Percentiles rank a stretch among this genome's conserved stretches.
Evolutionary conservation across 2,888 invertebrate species (phyloP).

Genomic region (Hololepta plana): DNA sequence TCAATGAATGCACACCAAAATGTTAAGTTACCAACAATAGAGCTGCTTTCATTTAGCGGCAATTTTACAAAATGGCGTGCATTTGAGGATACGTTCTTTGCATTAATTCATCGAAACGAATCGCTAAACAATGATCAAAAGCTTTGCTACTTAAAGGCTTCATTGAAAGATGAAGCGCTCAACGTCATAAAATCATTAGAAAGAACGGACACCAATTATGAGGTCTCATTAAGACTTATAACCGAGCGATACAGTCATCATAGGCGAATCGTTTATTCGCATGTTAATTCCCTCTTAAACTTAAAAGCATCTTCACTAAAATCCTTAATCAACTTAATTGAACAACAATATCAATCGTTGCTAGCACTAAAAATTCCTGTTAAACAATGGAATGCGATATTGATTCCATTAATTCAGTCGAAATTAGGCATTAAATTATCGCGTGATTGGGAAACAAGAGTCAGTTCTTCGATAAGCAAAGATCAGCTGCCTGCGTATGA

Average conservation of each 20-base stretch:
- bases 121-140: no score
- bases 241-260: background rate
- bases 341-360: no score
- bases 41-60: no score
- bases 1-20: no score
- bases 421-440: background rate
- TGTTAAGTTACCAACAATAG: no score
- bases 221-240: background rate
- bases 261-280: background rate
- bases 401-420: background rate
- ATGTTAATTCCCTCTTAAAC: background rate
- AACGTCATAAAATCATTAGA: background rate
- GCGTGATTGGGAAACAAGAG: background rate
- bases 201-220: background rate
- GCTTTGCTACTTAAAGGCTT: slow-evolving; percentile 1
- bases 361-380: no score
- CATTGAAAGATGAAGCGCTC: slow-evolving; percentile 1
- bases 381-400: slow-evolving; percentile 1
- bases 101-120: no score
- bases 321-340: no score
- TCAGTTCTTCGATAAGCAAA: background rate
- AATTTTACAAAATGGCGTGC: no score
- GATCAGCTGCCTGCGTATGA: background rate
- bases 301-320: no score
- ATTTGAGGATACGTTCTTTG: no score